phyloP scores from a whole-genome alignment of 2,113 vertebrate genomes.

The Cavia aperea region DNA sequence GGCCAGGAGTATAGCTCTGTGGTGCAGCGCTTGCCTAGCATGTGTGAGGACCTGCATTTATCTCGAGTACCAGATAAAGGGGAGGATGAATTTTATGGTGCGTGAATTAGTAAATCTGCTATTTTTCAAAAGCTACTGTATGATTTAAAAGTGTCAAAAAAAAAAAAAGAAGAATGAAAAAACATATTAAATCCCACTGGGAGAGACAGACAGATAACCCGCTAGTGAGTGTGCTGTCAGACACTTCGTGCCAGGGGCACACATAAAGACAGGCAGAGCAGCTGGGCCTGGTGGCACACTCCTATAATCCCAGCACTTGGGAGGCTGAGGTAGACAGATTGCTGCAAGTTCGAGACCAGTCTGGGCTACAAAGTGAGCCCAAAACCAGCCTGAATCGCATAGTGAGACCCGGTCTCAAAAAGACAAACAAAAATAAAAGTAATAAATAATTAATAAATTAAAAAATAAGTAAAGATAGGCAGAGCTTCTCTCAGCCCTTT shows the following conservation, averaged over 20 bases:
- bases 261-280: not conserved
- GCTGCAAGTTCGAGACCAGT: no score
- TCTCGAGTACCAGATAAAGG: not conserved
- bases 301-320: no score
- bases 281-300: no score
- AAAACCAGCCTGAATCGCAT: no score
- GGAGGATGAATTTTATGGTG: not conserved
- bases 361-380: no score
- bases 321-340: no score
- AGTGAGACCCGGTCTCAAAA: no score
- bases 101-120: not conserved
- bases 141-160: not conserved
- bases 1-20: not conserved
- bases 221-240: not conserved
- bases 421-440: no score
- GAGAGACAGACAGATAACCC: not conserved
- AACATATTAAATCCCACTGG: no score
- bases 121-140: not conserved
- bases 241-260: rapidly evolving
- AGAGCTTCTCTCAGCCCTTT: not conserved
- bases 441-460: no score
- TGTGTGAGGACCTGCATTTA: not conserved
- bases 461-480: not conserved
- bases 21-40: not conserved
- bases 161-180: not conserved